A percentile compares a stretch with the other conserved stretches of the same genome.
phyloP scores from a whole-genome alignment of 1,140 invertebrate genomes.

The Drosophila parabipectinata region DNA sequence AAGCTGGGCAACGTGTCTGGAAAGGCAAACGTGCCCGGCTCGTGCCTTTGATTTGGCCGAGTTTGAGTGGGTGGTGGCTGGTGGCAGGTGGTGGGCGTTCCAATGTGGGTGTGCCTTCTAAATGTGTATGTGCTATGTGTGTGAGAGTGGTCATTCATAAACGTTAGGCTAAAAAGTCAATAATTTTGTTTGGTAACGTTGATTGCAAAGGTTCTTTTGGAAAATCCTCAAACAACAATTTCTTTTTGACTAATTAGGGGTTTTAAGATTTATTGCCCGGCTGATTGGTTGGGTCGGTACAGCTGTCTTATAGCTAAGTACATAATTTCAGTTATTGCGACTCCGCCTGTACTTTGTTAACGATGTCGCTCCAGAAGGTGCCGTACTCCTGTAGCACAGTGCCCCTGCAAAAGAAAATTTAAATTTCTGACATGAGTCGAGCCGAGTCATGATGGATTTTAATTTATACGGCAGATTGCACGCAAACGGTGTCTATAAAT shows the following conservation, averaged over 20 bases:
- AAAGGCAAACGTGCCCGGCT: conserved; percentile 59
- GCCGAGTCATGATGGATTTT: conserved; percentile 30
- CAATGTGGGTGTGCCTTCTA: conserved; percentile 6
- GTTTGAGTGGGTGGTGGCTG: conserved; percentile 12
- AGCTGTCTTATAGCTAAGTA: conserved; percentile 37
- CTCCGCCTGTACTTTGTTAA: conserved; percentile 69
- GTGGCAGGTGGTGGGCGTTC: neutral
- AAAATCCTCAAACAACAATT: conserved; percentile 46
- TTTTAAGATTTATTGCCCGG: conserved; percentile 62
- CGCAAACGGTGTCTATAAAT: conserved; percentile 43
- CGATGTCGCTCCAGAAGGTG: conserved; percentile 89
- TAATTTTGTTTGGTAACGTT: conserved; percentile 60
- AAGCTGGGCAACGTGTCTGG: conserved; percentile 72
- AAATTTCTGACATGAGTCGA: conserved; percentile 8
- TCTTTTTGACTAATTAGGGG: conserved; percentile 57
- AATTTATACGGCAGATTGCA: conserved; percentile 39
- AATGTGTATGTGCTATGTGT: conserved; percentile 12
- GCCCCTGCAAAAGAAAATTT: conserved; percentile 86
- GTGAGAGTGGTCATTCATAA: conserved; percentile 68
- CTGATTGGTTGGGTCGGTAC: conserved; percentile 16
- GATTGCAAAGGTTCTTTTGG: conserved; percentile 37
- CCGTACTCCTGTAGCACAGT: conserved; percentile 89
- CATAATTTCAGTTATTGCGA: conserved; percentile 45
- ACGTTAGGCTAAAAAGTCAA: conserved; percentile 63
- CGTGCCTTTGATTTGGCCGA: conserved; percentile 10